Evolutionary conservation across 2,797 vertebrate genomes (phyloP), one percentile per base, ranked within the genome.

Genomic region (Crenuchus spilurus): DNA sequence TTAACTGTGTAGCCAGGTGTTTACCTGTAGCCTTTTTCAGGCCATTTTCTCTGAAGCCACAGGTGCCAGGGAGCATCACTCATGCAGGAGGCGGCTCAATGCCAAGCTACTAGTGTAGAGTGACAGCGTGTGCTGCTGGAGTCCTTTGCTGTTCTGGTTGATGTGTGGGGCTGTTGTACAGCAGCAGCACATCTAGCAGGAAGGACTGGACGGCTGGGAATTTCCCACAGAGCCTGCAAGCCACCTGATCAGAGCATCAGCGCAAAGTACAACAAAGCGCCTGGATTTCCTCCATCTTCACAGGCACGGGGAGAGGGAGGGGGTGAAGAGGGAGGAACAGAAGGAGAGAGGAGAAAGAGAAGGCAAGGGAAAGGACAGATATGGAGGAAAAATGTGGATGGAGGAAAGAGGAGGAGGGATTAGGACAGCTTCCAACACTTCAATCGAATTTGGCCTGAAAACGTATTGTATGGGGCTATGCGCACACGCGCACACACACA

Each of bases 231-330:
- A 48, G 81, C 64, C 1, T 16, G 79, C 69, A 78, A 78, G 80
- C 39, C 76, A 67, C 80, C 76, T 57, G 57, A 84, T 88, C 77
- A 66, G 31, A 74, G 76, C 49, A 61, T 75, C 68, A 41, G 61
- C 72, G 66, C 33, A 70, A 80, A 83, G 62, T 62, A 73, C 74
- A 71, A 84, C 73, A 75, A 82, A 78, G 77, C 20, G 72, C 68
- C 71, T 72, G 75, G 71, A 65, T 75, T 74, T 77, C 73, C 68
- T 76, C 46, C 74, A 69, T 49, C 58, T 66, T 60, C 49, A 70
- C 28, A 64, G 49, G 20, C 55, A 67, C 39, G 58, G 48, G 24
- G 52, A 20, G 44, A 66, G 8, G 44, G 61, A 6, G 9, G 33
- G 8, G 8, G 60, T 31, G 9, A 14, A 24, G 49, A 63, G 22